These are phyloP conservation scores for Castor canadensis DNA, from an alignment of 2,113 vertebrate genomes.

Conservation along the genomic window DNA sequence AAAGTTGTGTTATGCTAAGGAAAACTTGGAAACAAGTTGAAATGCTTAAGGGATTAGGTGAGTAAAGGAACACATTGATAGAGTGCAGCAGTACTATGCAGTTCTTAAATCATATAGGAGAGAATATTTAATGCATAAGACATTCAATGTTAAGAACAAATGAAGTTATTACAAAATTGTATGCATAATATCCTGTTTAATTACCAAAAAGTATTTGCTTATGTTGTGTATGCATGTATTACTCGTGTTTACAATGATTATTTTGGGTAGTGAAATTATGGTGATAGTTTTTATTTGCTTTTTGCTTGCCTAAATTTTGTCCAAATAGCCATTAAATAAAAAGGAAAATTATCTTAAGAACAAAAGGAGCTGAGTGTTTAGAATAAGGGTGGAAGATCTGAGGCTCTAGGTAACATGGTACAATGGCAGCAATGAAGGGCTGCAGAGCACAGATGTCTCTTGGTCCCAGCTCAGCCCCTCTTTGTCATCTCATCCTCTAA, in stretches of 20 bases:
- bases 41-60: not conserved
- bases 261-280: not conserved
- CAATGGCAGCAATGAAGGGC: fast-evolving
- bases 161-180: not conserved
- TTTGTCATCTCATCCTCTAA: not conserved
- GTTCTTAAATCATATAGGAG: not conserved
- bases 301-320: not conserved
- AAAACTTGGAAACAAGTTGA: slow-evolving; percentile 22
- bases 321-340: not conserved
- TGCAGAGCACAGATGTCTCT: not conserved
- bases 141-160: not conserved
- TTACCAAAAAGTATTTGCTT: not conserved
- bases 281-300: not conserved
- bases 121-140: not conserved
- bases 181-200: not conserved
- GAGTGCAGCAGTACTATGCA: not conserved
- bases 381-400: not conserved
- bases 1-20: not conserved
- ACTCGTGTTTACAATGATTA: not conserved
- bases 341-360: not conserved
- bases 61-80: not conserved
- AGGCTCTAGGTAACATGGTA: fast-evolving
- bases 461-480: not conserved
- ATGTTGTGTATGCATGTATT: not conserved
- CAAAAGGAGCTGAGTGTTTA: not conserved